Evolutionary conservation across 2,888 invertebrate genomes (phyloP).

Genomic region (Encarsia formosa): DNA sequence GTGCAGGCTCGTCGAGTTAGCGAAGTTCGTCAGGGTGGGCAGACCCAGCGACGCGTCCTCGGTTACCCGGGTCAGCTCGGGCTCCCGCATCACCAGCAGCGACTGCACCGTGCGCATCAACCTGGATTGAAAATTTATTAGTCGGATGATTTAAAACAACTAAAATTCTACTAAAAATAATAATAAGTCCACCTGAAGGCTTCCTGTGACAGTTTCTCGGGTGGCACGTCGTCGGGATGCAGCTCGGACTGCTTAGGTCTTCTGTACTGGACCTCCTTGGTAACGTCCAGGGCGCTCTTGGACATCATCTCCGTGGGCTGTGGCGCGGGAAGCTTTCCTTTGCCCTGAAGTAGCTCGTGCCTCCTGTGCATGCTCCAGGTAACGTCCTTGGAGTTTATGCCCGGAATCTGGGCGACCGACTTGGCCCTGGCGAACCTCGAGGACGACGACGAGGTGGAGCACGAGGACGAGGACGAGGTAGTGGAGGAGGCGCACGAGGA

Average conservation of each 20-base stretch:
- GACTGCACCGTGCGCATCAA: conserved; percentile 64
- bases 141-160: not conserved
- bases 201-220: conserved; percentile 64
- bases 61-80: conserved; percentile 45
- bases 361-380: conserved; percentile 56
- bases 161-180: not conserved
- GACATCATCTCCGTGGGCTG: not conserved
- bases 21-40: conserved; percentile 21
- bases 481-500: conserved; percentile 28
- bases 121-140: conserved; percentile 37
- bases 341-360: conserved; percentile 38
- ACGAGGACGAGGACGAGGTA: conserved; percentile 23
- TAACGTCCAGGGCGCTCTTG: conserved; percentile 29
- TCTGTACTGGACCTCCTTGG: conserved; percentile 43
- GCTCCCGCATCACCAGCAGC: conserved; percentile 61
- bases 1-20: conserved; percentile 29
- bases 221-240: conserved; percentile 55
- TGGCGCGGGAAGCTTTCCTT: conserved; percentile 32
- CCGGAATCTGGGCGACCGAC: conserved; percentile 50
- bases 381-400: conserved; percentile 46
- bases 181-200: conserved; percentile 53
- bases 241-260: conserved; percentile 47
- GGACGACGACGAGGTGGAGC: conserved; percentile 30
- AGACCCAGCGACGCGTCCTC: conserved; percentile 31
- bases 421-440: conserved; percentile 47